phyloP scores from a whole-genome alignment of 2,797 vertebrate species.

The Argyrosomus regius region DNA sequence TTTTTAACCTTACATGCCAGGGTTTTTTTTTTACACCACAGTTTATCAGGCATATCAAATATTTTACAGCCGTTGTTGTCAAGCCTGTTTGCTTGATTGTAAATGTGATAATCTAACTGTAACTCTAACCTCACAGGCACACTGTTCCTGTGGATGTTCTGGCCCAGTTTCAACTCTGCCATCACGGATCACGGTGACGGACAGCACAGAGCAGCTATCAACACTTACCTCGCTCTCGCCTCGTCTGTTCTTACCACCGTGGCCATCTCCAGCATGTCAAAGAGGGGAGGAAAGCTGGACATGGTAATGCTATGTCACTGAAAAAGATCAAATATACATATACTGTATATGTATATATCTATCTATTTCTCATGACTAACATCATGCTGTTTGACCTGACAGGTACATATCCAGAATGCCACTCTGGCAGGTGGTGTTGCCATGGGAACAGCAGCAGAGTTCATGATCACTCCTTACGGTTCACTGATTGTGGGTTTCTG shows the following conservation, averaged over 20 bases:
- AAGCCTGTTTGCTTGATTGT: neutral
- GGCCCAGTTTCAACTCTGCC: constrained; percentile 98
- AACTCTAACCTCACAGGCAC: constrained; percentile 84
- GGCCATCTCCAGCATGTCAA: constrained; percentile 91
- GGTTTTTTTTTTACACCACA: neutral
- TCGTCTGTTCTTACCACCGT: constrained; percentile 90
- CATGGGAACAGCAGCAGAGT: constrained; percentile 94
- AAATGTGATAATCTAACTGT: neutral
- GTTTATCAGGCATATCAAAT: neutral
- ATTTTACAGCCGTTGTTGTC: neutral
- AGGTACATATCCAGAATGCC: constrained; percentile 98
- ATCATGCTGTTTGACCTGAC: constrained; percentile 21
- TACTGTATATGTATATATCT: no score
- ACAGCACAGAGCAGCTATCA: constrained; percentile 93
- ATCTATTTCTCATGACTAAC: constrained; percentile 9
- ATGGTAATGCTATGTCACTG: constrained; percentile 86
- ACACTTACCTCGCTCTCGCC: constrained; percentile 92
- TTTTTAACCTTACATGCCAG: neutral
- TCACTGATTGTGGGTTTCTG: constrained; percentile 92
- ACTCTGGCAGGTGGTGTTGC: constrained; percentile 94
- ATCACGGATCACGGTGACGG: constrained; percentile 90
- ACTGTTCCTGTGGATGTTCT: constrained; percentile 98
- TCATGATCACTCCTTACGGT: constrained; percentile 94
- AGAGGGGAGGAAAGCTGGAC: constrained; percentile 93
- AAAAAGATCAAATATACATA: neutral